Percentiles rank a stretch among this genome's conserved stretches.
Evolutionary conservation across 2,113 vertebrate genomes (phyloP).

Genomic region (Apodemus speciosus): DNA sequence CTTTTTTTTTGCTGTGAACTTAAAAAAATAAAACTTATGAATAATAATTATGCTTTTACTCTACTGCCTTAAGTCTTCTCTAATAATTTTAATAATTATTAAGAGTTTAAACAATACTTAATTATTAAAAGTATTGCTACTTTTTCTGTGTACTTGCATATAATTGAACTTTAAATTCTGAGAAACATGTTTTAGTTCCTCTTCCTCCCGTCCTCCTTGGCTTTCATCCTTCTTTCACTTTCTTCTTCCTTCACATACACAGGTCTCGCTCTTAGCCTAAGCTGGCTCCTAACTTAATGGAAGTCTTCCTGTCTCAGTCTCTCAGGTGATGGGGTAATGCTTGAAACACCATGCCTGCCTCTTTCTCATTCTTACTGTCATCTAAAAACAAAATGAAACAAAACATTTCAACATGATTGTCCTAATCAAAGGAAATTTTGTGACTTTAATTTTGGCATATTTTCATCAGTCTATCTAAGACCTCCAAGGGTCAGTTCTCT

Average conservation of each 20-base stretch:
- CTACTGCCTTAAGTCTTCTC: background rate
- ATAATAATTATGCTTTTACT: background rate
- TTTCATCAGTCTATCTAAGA: background rate
- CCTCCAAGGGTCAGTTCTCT: no score
- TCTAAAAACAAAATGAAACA: background rate
- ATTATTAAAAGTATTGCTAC: background rate
- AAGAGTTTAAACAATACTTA: background rate
- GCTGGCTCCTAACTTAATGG: background rate
- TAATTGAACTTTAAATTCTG: background rate
- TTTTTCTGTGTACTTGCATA: background rate
- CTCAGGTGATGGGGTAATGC: background rate
- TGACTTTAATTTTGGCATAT: background rate
- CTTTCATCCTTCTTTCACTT: background rate
- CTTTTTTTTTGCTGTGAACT: background rate
- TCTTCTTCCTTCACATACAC: background rate
- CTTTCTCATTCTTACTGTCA: background rate
- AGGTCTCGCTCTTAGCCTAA: background rate
- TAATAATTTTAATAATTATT: background rate
- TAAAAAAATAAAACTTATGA: background rate
- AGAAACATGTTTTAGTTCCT: background rate
- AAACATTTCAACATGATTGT: background rate
- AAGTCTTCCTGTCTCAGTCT: background rate
- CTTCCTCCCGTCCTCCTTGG: background rate
- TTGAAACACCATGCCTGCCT: background rate
- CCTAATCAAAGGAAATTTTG: background rate